These are phyloP conservation scores for Pomatostomus ruficeps DNA, from an alignment of 2,113 vertebrate genomes.

Conservation along the genomic window DNA sequence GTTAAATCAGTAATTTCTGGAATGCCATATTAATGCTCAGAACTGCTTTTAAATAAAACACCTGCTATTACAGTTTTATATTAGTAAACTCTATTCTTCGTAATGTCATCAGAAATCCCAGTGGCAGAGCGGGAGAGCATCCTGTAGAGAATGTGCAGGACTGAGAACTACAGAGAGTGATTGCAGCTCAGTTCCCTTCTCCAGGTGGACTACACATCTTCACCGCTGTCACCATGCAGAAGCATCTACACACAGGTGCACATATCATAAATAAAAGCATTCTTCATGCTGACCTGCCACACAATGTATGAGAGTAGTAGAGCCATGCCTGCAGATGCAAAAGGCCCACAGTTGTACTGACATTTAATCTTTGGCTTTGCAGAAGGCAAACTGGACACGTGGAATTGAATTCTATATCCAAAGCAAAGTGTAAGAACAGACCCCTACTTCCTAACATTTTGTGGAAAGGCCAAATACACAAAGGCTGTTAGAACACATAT, in stretches of 20 bases:
- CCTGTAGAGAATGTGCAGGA: not conserved
- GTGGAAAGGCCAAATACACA: not conserved
- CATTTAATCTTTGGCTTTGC: not conserved
- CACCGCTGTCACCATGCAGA: not conserved
- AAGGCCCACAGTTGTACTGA: not conserved
- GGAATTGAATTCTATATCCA: not conserved
- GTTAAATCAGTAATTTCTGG: not conserved
- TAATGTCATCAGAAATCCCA: not conserved
- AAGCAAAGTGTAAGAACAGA: not conserved
- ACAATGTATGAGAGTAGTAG: not conserved
- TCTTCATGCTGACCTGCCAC: not conserved
- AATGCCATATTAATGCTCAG: not conserved
- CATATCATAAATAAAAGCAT: not conserved
- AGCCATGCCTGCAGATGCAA: not conserved
- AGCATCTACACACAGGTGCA: not conserved
- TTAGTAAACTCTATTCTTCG: not conserved
- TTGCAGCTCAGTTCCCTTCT: not conserved
- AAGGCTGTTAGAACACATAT: not conserved
- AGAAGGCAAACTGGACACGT: not conserved
- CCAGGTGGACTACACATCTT: not conserved
- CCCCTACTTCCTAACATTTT: not conserved
- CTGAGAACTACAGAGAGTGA: not conserved
- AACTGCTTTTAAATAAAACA: not conserved
- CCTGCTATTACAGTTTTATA: not conserved
- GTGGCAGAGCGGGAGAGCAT: not conserved